These are phyloP conservation scores for Ochotona curzoniae DNA, from an alignment of 2,113 vertebrate genomes.

Conservation along the genomic window DNA sequence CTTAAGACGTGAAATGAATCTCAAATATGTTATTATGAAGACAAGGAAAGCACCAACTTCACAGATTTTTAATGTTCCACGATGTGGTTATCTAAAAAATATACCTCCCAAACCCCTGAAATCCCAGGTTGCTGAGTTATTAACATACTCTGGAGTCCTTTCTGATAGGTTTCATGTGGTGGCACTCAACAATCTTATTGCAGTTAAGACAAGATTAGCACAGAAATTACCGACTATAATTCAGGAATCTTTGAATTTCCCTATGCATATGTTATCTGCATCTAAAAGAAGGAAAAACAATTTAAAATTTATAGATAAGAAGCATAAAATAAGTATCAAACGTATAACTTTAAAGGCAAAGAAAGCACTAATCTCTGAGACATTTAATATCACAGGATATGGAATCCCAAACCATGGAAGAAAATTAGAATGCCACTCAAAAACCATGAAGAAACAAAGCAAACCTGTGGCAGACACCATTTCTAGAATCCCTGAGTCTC, in stretches of 20 bases:
- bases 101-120: neutral
- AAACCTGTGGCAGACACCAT: neutral
- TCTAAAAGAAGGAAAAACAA: neutral
- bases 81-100: neutral
- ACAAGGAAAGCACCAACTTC: slow-evolving; percentile 34
- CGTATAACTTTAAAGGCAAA: slow-evolving; percentile 32
- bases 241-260: neutral
- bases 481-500: neutral
- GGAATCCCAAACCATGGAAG: neutral
- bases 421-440: slow-evolving; percentile 18
- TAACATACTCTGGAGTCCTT: neutral
- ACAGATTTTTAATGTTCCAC: slow-evolving; percentile 26
- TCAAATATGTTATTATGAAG: neutral
- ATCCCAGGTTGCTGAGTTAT: neutral
- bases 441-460: neutral
- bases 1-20: slow-evolving; percentile 38
- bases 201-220: neutral
- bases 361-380: slow-evolving; percentile 1
- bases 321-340: slow-evolving; percentile 43
- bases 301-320: neutral
- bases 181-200: neutral
- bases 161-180: neutral
- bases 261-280: neutral
- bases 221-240: neutral
- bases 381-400: neutral